Evolutionary conservation across 2,888 invertebrate genomes (phyloP).

Genomic region (Nezara viridula): DNA sequence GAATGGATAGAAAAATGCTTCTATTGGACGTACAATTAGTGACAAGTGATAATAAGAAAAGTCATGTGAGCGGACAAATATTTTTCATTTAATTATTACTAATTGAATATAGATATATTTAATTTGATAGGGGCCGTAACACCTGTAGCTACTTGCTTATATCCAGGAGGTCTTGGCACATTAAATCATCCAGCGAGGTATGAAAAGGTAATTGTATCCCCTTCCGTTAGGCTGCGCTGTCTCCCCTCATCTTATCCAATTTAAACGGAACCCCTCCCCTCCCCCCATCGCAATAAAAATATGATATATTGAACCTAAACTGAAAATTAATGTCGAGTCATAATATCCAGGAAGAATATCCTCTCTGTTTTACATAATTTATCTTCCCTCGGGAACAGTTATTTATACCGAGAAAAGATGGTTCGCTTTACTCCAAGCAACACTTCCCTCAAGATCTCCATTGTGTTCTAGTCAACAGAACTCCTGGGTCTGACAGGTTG

Average conservation of each 20-base stretch:
- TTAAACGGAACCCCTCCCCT: neutral
- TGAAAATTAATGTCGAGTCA: neutral
- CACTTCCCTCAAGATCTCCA: neutral
- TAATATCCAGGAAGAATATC: neutral
- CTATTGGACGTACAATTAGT: too few relatives aligned
- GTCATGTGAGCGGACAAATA: too few relatives aligned
- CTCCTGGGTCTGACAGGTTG: neutral
- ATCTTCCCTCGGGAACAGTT: neutral
- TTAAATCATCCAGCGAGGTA: neutral
- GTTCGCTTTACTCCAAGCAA: neutral
- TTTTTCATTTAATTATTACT: too few relatives aligned
- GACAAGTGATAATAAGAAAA: too few relatives aligned
- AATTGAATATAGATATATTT: too few relatives aligned
- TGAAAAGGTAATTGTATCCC: neutral
- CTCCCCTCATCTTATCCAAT: neutral
- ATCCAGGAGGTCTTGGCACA: neutral
- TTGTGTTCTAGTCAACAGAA: neutral
- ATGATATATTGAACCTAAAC: neutral
- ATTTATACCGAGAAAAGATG: neutral
- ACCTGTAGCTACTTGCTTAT: too few relatives aligned
- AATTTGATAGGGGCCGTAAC: too few relatives aligned
- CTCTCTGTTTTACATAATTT: conserved; percentile 16
- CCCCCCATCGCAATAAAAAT: neutral
- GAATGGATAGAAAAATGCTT: too few relatives aligned
- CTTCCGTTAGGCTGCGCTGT: neutral